Percentiles rank a stretch among this genome's conserved stretches.
These are phyloP conservation scores for Valencia hispanica DNA, from an alignment of 2,797 vertebrate species.

Conservation along the genomic window DNA sequence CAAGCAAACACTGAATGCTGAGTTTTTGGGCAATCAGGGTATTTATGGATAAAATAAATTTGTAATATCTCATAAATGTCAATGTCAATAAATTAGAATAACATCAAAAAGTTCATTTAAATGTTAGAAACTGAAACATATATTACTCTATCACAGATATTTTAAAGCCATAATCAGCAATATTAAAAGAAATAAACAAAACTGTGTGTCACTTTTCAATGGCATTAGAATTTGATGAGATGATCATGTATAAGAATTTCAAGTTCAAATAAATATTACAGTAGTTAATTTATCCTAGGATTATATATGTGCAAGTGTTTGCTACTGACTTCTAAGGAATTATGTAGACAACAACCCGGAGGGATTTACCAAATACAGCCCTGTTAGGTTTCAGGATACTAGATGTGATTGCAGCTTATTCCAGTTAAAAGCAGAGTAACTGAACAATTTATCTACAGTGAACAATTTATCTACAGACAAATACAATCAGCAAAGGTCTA, in stretches of 20 bases:
- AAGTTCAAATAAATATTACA: too few species aligned
- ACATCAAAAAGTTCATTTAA: neutral
- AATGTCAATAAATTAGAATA: neutral
- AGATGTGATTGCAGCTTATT: neutral
- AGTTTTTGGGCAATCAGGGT: neutral
- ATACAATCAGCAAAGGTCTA: neutral
- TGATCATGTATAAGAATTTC: neutral
- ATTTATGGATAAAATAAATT: neutral
- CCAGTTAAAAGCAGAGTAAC: neutral
- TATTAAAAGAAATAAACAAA: neutral
- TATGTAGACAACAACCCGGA: constrained; percentile 1
- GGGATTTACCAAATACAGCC: neutral
- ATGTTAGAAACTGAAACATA: neutral
- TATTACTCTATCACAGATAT: neutral
- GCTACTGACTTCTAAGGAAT: neutral
- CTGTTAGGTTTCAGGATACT: neutral
- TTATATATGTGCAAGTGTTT: neutral
- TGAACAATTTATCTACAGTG: neutral
- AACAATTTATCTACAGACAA: neutral
- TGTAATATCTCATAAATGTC: neutral
- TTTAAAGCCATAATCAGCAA: neutral
- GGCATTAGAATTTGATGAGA: neutral
- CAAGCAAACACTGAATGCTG: neutral
- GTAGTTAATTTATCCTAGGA: neutral
- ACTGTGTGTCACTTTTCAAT: neutral